A percentile compares a stretch with the other conserved stretches of the same genome.
phyloP scores from a whole-genome alignment of 2,888 invertebrate species.

The Eupsilia transversa region DNA sequence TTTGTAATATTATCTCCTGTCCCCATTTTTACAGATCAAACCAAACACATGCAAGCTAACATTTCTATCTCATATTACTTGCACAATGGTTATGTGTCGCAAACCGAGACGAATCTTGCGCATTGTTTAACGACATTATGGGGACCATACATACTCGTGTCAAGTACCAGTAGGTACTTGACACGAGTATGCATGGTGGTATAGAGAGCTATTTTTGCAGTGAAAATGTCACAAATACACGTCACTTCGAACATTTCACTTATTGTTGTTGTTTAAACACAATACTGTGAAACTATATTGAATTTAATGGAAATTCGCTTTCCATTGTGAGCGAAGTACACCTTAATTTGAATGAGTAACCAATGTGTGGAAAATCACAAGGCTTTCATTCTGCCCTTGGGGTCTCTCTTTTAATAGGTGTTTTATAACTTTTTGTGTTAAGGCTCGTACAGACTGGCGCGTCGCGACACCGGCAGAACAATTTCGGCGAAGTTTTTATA shows the following conservation, averaged over 20 bases:
- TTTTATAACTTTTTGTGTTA: constrained; percentile 8
- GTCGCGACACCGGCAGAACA: too few relatives aligned
- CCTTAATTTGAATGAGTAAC: constrained; percentile 22
- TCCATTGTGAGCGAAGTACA: constrained; percentile 39
- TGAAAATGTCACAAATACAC: constrained; percentile 46
- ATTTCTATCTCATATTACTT: constrained; percentile 70
- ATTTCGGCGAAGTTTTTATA: too few relatives aligned
- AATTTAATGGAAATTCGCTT: constrained; percentile 53
- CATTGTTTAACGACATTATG: constrained; percentile 81
- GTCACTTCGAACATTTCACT: constrained; percentile 42
- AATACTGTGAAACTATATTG: constrained; percentile 52
- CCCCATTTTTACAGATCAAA: constrained; percentile 69
- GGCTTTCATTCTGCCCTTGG: constrained; percentile 1
- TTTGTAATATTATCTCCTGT: constrained; percentile 66
- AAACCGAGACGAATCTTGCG: constrained; percentile 79
- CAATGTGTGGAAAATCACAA: constrained; percentile 46
- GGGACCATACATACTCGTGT: constrained; percentile 65
- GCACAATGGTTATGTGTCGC: constrained; percentile 79
- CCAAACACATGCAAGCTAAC: constrained; percentile 71
- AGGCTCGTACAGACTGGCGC: too few relatives aligned
- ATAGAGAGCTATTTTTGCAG: constrained; percentile 52
- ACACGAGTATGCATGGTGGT: too few relatives aligned
- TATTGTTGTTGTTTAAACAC: constrained; percentile 47
- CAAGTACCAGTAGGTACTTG: constrained; percentile 34
- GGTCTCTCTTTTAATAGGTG: background rate